Base-by-base conservation (phyloP, 2,797 vertebrate genomes). In the Macropodus opercularis region DNA sequence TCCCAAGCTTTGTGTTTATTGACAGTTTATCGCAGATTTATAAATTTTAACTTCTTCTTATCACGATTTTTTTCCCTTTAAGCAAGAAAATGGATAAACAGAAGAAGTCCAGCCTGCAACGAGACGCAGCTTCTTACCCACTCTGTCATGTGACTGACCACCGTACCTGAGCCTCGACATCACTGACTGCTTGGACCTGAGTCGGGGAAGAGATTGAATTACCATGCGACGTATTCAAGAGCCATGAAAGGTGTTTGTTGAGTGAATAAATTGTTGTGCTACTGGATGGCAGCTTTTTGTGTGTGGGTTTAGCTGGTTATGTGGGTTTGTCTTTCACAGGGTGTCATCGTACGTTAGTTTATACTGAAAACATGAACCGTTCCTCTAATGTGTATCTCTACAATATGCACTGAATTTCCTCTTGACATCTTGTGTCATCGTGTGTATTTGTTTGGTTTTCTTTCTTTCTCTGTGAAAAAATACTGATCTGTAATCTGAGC, bases 61-160 rank as follows among this genome's bases (percentile, higher is more conserved):
- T 40, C 18, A 35, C 5, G 17, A 36, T n/a, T 65, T n/a, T 18
- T 86, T 10, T 77, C 6, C 51, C 55, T 68, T 10, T 64, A 44
- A 48, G 38, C 83, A 91, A 86, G 43, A 15, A 40, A 50, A 64
- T 34, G 24, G 17, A 55, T 22, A 41, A 53, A 63, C 21, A 41
- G 35, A 6, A n/a, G 5, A 43, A 27, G 29, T 40, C 35, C 64
- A 18, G 1, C 6, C 34, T 56, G 22, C 56, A 75, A 72, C 12
- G 81, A 89, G 40, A 3, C 35, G 5, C 39, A 3, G 48, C 48
- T 86, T 86, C 72, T 83, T 81, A 46, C 1, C n/a, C 4, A 3
- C 15, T 6, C 21, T n/a, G 13, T 72, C 65, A 57, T 29, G 29
- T 8, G 8, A 4, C 22, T 0, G 8, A 42, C n/a, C 10, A 18